A percentile compares a stretch with the other conserved stretches of the same genome.
Conservation (phyloP, 1,140 invertebrate genomes). For the Cotesia glomerata region DNA sequence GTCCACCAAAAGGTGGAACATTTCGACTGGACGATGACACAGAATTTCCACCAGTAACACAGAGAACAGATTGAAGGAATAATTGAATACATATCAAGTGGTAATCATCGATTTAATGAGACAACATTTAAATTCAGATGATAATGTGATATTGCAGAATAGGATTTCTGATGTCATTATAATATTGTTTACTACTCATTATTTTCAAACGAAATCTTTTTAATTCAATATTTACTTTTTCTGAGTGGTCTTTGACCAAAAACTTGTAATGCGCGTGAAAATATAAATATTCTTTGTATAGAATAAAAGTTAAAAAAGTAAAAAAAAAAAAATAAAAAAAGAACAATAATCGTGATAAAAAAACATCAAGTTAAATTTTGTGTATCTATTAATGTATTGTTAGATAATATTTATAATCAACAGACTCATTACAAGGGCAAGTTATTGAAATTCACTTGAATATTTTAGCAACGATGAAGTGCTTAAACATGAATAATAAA, state of each 20-base stretch:
- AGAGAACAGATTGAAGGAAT: conserved; percentile 67
- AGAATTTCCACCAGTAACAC: conserved; percentile 83
- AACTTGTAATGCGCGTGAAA: too few relatives aligned
- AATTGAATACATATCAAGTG: conserved; percentile 28
- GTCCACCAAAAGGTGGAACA: conserved; percentile 67
- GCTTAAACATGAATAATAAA: conserved; percentile 7
- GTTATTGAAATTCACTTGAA: conserved; percentile 16
- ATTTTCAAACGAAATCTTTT: neutral
- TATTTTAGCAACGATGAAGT: conserved; percentile 26
- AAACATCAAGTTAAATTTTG: conserved; percentile 25
- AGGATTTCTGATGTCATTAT: neutral
- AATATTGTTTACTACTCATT: neutral
- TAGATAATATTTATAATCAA: conserved; percentile 18
- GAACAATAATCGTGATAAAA: conserved; percentile 8
- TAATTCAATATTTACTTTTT: neutral
- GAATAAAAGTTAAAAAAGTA: neutral
- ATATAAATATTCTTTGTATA: too few relatives aligned
- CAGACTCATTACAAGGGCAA: conserved; percentile 28
- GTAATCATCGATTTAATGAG: neutral
- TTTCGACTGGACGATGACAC: conserved; percentile 81
- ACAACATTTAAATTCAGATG: neutral
- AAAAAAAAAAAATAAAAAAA: conserved; percentile 16
- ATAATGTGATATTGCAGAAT: neutral
- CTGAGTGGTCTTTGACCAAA: neutral
- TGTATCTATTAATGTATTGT: conserved; percentile 28